Conservation (phyloP, 2,113 vertebrate genomes). For the Pycnonotus jocosus region DNA sequence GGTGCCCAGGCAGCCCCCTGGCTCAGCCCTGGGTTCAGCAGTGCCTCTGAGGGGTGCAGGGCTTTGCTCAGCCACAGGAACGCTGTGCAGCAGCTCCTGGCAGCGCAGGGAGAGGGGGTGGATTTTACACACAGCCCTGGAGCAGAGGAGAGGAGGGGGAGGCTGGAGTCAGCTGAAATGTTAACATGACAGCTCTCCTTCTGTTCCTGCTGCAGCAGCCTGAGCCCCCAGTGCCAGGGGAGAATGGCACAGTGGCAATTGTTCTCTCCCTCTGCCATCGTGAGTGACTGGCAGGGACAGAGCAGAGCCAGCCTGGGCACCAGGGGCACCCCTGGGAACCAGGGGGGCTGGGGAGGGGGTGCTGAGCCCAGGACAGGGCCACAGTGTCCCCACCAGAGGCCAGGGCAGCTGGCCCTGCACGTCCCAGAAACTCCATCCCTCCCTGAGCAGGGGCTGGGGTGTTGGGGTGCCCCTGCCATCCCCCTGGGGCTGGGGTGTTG, state of each 20-base stretch:
- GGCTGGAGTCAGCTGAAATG: conserved; percentile 43
- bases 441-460: background rate
- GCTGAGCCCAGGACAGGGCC: background rate
- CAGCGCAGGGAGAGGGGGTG: background rate
- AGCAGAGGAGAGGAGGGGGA: background rate
- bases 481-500: background rate
- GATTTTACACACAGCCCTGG: background rate
- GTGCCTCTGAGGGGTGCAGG: background rate
- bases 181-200: conserved; percentile 31
- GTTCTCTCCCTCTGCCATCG: background rate
- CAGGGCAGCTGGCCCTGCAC: background rate
- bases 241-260: background rate
- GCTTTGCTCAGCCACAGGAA: background rate
- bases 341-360: background rate
- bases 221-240: background rate
- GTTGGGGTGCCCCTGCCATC: too few species aligned
- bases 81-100: background rate
- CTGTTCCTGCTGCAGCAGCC: background rate
- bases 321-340: background rate
- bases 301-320: background rate
- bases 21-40: background rate
- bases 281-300: background rate
- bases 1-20: background rate
- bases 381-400: fast-evolving
- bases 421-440: background rate